A percentile compares a stretch with the other conserved stretches of the same genome.
Evolutionary conservation across 2,113 vertebrate species (phyloP).

Genomic region (Sylvietta virens): DNA sequence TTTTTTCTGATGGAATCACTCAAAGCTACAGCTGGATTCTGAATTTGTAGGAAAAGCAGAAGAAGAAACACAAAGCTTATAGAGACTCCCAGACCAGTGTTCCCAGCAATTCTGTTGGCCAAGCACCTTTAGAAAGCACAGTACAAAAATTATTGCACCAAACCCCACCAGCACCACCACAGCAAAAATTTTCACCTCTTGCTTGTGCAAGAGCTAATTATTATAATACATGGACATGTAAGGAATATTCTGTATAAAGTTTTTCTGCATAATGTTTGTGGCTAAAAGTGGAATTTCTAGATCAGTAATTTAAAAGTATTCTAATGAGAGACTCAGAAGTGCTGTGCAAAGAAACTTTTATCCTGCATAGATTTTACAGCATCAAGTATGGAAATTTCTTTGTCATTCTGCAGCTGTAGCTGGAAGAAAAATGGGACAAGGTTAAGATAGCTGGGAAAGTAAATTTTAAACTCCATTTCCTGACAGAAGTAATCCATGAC

Average conservation of each 20-base stretch:
- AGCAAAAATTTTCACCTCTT: background rate
- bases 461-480: background rate
- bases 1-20: background rate
- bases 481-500: background rate
- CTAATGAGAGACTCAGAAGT: background rate
- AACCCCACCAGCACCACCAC: background rate
- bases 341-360: background rate
- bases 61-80: background rate
- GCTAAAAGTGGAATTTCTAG: background rate
- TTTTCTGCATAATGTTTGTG: background rate
- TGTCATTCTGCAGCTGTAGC: background rate
- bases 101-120: background rate
- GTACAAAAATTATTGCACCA: background rate
- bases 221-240: background rate
- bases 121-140: background rate
- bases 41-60: background rate
- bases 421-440: background rate
- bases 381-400: background rate
- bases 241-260: background rate
- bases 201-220: background rate
- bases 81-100: background rate
- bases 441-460: background rate
- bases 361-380: background rate
- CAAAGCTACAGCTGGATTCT: background rate
- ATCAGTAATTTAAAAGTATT: background rate